Evolutionary conservation across 53 echinoderm and acorn worm species (phyloP), one percentile per base, ranked within the genome.

Genomic region (Astropecten irregularis): DNA sequence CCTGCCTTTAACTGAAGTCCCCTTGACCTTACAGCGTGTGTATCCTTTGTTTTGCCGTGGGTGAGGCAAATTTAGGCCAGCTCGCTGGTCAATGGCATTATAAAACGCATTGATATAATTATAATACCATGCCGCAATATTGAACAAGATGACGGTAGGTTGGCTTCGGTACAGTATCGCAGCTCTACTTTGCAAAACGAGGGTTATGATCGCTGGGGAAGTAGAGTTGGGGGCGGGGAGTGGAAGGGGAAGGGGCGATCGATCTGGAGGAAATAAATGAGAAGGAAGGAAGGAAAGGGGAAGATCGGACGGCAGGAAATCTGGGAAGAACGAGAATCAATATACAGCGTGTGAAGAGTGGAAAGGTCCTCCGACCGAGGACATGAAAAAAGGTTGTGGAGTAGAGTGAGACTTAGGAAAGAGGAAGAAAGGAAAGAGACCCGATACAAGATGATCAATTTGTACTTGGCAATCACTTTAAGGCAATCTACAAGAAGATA

Each of bases 261-360:
- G 60, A 60, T 3, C 15, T 9, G 32, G 25, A 23, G 68, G 19
- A 37, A n/a, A 68, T 26, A 44, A 37, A 54, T 4, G n/a, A 21
- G 44, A 68, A 44, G 79, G 79, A 79, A 61, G 62, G 62, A 62
- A 44, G 62, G 79, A 62, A 79, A 62, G 62, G 48, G 16, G 79
- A 56, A 79, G 56, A 79, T 42, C 37, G 58, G 76, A 38, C 21
- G 27, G 42, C 76, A 28, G 79, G 56, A 46, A 79, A 61, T 79
- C 61, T 60, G 46, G 33, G 61, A 16, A 25, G 56, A 37, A 79
- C 30, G 79, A 47, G 59, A 33, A 35, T 40, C 20, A 23, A 25
- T 40, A 42, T 15, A 48, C 11, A 69, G 70, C 21, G 66, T 35
- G 38, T 21, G 34, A 6, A 34, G 14, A 39, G 57, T 23, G 40